Percentiles rank a stretch among this genome's conserved stretches.
These are phyloP conservation scores for Heliconius melpomene DNA, from an alignment of 1,140 invertebrate species.

Conservation along the genomic window DNA sequence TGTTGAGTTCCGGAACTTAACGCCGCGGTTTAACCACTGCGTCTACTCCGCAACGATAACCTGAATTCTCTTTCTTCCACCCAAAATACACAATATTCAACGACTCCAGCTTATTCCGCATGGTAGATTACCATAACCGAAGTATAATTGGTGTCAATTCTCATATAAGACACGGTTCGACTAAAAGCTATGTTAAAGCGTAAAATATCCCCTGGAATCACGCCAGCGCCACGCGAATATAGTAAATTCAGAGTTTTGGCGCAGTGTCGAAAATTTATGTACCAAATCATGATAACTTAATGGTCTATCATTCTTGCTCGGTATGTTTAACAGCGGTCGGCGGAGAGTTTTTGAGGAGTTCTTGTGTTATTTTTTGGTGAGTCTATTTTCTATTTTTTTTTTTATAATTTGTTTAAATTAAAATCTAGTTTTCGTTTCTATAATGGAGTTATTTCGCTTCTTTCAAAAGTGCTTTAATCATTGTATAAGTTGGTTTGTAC, in stretches of 20 bases:
- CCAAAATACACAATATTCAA: too few species aligned
- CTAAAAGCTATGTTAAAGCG: constrained; percentile 22
- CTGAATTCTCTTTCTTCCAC: too few species aligned
- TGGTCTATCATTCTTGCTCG: constrained; percentile 30
- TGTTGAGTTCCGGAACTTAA: too few species aligned
- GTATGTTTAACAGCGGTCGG: constrained; percentile 20
- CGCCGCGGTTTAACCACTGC: too few species aligned
- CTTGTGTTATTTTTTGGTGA: neutral
- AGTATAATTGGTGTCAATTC: constrained; percentile 9
- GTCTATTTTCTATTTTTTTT: neutral
- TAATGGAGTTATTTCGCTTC: too few species aligned
- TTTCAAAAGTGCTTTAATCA: too few species aligned
- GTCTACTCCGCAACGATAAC: too few species aligned
- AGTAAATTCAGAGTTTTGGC: constrained; percentile 26
- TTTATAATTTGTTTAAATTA: too few species aligned
- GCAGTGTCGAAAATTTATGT: constrained; percentile 27
- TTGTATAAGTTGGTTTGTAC: too few species aligned
- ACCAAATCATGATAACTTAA: constrained; percentile 33
- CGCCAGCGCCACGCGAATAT: constrained; percentile 22
- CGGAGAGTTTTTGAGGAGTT: neutral
- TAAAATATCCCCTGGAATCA: constrained; percentile 28
- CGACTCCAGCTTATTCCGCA: too few species aligned
- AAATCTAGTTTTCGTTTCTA: too few species aligned
- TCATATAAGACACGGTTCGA: constrained; percentile 11
- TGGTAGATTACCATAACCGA: neutral